phyloP scores from a whole-genome alignment of 2,113 vertebrate genomes.

The Perognathus longimembris region DNA sequence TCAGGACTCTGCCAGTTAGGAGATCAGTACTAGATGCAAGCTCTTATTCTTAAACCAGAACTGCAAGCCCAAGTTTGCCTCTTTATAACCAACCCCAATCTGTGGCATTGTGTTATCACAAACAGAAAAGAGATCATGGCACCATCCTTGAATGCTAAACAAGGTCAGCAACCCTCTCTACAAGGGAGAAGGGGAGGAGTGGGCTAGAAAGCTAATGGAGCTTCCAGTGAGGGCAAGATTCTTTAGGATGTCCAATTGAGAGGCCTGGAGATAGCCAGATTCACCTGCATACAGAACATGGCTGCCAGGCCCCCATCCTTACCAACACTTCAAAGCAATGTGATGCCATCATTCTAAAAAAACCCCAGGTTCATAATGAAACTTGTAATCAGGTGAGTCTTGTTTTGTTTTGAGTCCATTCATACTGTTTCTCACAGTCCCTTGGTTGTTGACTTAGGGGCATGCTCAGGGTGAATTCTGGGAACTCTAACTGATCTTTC shows the following conservation, averaged over 20 bases:
- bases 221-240: neutral
- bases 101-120: neutral
- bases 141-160: neutral
- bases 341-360: slow-evolving; percentile 76
- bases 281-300: neutral
- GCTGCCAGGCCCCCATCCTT: neutral
- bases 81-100: neutral
- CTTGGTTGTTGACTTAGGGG: slow-evolving; percentile 58
- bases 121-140: neutral
- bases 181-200: neutral
- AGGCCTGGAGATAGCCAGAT: neutral
- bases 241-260: neutral
- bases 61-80: neutral
- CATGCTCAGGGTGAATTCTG: slow-evolving; percentile 77
- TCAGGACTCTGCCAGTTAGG: neutral
- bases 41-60: neutral
- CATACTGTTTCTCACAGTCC: slow-evolving; percentile 79
- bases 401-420: slow-evolving; percentile 81
- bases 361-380: slow-evolving; percentile 83
- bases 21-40: neutral
- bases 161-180: neutral
- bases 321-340: slow-evolving; percentile 54
- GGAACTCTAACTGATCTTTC: slow-evolving; percentile 84
- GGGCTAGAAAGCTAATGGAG: neutral
- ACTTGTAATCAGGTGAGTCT: slow-evolving; percentile 82